A percentile compares a stretch with the other conserved stretches of the same genome.
phyloP scores from a whole-genome alignment of 2,797 vertebrate species.

The Rhinella marina region DNA sequence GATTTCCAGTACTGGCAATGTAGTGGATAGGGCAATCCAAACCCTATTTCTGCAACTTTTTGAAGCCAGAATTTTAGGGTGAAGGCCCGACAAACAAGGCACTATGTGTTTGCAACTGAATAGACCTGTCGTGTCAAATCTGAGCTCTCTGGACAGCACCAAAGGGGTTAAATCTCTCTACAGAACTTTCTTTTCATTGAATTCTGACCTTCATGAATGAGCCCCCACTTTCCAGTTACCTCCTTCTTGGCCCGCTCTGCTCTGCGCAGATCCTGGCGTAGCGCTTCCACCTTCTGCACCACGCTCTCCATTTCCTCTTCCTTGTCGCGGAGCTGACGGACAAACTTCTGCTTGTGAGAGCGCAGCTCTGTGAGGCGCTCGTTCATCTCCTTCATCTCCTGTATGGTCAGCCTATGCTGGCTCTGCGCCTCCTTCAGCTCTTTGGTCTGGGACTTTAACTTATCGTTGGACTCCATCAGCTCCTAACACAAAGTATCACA shows the following conservation, averaged over 20 bases:
- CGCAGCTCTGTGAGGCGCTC: slow-evolving; percentile 92
- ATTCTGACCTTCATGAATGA: neutral
- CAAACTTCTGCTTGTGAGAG: slow-evolving; percentile 92
- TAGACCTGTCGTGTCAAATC: too few relatives aligned
- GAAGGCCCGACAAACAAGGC: too few relatives aligned
- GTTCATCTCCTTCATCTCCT: slow-evolving; percentile 97
- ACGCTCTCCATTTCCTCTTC: slow-evolving; percentile 95
- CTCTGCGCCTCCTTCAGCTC: slow-evolving; percentile 97
- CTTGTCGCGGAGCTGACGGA: slow-evolving; percentile 93
- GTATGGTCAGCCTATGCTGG: slow-evolving; percentile 95
- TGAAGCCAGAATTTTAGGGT: too few relatives aligned
- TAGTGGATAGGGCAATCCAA: too few relatives aligned
- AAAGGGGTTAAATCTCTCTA: too few relatives aligned
- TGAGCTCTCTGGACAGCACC: too few relatives aligned
- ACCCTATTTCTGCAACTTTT: too few relatives aligned
- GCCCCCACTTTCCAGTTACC: slow-evolving; percentile 72
- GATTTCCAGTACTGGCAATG: too few relatives aligned
- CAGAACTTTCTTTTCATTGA: too few relatives aligned
- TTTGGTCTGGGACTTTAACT: slow-evolving; percentile 90
- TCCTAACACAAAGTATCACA: slow-evolving; percentile 68
- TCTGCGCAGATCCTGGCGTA: slow-evolving; percentile 94
- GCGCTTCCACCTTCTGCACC: slow-evolving; percentile 89
- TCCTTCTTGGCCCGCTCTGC: slow-evolving; percentile 95
- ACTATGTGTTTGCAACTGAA: too few relatives aligned
- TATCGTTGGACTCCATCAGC: slow-evolving; percentile 81